Percentiles rank a stretch among this genome's conserved stretches.
phyloP scores from a whole-genome alignment of 2,888 invertebrate species.

The Nomada ferruginata region DNA sequence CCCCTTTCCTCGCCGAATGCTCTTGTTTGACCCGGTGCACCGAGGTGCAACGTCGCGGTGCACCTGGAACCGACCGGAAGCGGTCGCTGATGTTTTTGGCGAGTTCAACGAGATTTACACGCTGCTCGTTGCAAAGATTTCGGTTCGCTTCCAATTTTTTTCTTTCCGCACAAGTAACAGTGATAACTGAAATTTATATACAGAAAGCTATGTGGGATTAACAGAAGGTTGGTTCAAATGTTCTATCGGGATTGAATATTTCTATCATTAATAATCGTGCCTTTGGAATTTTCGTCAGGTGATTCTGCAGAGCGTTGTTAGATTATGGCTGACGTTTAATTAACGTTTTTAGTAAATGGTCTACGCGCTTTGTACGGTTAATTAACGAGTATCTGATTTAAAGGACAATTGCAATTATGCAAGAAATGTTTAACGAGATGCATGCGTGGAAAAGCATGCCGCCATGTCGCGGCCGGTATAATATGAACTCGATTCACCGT shows the following conservation, averaged over 20 bases:
- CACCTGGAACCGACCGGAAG: slow-evolving; percentile 55
- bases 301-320: too few species aligned
- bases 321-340: too few species aligned
- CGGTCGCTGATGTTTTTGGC: slow-evolving; percentile 44
- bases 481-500: slow-evolving; percentile 22
- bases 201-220: slow-evolving; percentile 1
- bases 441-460: slow-evolving; percentile 9
- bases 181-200: slow-evolving; percentile 12
- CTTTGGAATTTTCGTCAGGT: too few species aligned
- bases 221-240: background rate
- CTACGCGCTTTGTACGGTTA: too few species aligned
- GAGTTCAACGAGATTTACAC: slow-evolving; percentile 24
- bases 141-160: background rate
- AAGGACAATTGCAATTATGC: too few species aligned
- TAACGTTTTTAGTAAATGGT: too few species aligned
- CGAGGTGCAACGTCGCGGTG: slow-evolving; percentile 56
- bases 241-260: too few species aligned
- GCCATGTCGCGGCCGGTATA: slow-evolving; percentile 3
- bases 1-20: slow-evolving; percentile 46
- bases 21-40: slow-evolving; percentile 61
- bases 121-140: too few species aligned
- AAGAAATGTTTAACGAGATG: too few species aligned
- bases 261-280: too few species aligned
- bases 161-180: background rate
- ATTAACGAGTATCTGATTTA: too few species aligned